Percentiles rank a stretch among this genome's conserved stretches.
These are phyloP conservation scores for Panthera tigris DNA, from an alignment of 2,113 vertebrate genomes.

Conservation along the genomic window DNA sequence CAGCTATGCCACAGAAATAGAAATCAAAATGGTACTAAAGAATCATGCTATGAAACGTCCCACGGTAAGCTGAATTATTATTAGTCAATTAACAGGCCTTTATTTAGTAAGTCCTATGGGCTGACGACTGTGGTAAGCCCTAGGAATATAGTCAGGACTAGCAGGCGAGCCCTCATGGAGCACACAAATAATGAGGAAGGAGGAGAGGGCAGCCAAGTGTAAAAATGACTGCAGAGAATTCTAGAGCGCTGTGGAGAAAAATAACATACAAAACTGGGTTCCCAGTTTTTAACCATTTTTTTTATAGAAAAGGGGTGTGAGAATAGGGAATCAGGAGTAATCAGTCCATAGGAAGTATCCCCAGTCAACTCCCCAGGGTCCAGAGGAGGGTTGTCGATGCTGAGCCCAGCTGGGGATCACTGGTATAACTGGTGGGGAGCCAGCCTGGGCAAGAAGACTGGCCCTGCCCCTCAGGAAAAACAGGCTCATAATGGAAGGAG, in stretches of 20 bases:
- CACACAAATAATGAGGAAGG: not conserved
- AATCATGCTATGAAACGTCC: not conserved
- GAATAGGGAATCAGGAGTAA: not conserved
- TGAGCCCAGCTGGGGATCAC: not conserved
- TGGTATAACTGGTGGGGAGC: not conserved
- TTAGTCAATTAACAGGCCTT: not conserved
- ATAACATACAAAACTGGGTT: not conserved
- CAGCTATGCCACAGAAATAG: not conserved
- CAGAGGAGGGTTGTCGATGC: not conserved
- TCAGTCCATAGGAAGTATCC: not conserved
- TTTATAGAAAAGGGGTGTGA: not conserved
- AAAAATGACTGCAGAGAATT: not conserved
- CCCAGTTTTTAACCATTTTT: not conserved
- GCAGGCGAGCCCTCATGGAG: fast-evolving
- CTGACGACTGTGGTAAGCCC: not conserved
- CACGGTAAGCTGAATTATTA: not conserved
- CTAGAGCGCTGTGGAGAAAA: not conserved
- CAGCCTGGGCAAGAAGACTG: not conserved
- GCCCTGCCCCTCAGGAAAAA: not conserved
- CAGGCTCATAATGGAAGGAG: not conserved
- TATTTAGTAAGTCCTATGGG: not conserved
- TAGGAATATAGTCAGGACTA: not conserved
- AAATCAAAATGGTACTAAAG: not conserved
- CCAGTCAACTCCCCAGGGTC: not conserved
- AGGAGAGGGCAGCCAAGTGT: no score